Percentiles rank a stretch among this genome's conserved stretches.
Conservation (phyloP, 1,140 invertebrate species). For the Trissolcus basalis region DNA sequence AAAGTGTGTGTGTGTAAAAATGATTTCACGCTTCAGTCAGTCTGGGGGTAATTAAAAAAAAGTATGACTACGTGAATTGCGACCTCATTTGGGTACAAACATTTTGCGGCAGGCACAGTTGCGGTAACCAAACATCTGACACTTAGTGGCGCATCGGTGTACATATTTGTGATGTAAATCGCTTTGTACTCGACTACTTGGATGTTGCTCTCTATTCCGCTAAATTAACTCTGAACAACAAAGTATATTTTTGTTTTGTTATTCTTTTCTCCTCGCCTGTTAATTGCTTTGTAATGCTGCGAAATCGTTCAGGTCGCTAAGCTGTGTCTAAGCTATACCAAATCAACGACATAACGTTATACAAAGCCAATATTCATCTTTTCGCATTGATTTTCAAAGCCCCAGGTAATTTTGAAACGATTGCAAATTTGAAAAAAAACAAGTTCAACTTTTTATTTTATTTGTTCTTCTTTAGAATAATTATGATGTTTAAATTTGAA, state of each 20-base stretch:
- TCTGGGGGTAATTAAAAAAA: slow-evolving; percentile 36
- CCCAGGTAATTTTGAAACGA: too few species aligned
- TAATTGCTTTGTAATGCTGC: too few species aligned
- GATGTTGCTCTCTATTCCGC: slow-evolving; percentile 13
- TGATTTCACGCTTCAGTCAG: slow-evolving; percentile 22
- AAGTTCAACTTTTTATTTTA: too few species aligned
- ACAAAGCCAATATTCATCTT: too few species aligned
- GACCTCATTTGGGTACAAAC: slow-evolving; percentile 28
- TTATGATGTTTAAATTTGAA: too few species aligned
- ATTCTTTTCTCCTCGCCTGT: neutral
- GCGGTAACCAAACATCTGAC: slow-evolving; percentile 39
- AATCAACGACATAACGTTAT: too few species aligned
- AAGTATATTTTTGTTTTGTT: neutral
- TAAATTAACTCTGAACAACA: slow-evolving; percentile 6
- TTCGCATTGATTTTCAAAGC: too few species aligned
- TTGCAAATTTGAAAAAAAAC: too few species aligned
- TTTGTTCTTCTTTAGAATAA: too few species aligned
- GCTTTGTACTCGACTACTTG: slow-evolving; percentile 16
- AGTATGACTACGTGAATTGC: slow-evolving; percentile 23
- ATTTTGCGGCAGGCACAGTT: slow-evolving; percentile 17
- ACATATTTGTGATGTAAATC: slow-evolving; percentile 37
- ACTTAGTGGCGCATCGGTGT: slow-evolving; percentile 26
- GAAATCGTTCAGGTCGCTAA: too few species aligned
- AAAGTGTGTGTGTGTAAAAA: slow-evolving; percentile 19
- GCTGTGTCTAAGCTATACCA: too few species aligned